Percentiles rank a stretch among this genome's conserved stretches.
phyloP scores from a whole-genome alignment of 2,888 invertebrate species.

The Drepanosiphum platanoidis region DNA sequence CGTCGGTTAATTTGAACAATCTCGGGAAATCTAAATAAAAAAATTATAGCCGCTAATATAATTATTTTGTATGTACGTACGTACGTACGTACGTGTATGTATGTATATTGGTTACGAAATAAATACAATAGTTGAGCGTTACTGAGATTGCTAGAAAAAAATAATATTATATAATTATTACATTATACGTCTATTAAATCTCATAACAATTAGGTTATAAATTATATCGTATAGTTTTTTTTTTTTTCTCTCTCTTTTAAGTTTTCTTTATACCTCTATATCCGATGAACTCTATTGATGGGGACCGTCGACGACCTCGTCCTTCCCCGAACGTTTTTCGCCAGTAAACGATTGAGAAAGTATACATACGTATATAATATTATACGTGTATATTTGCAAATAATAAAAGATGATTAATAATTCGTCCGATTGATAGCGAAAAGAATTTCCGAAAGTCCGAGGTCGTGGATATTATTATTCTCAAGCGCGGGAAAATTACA shows the following conservation, averaged over 20 bases:
- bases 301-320: not conserved
- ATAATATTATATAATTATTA: not conserved
- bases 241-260: too few species aligned
- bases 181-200: conserved; percentile 9
- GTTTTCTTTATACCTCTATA: not conserved
- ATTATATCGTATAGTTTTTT: too few species aligned
- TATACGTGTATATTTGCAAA: too few species aligned
- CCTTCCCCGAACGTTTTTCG: not conserved
- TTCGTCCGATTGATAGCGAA: not conserved
- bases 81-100: too few species aligned
- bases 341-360: too few species aligned
- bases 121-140: conserved; percentile 41
- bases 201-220: conserved; percentile 15
- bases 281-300: not conserved
- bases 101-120: not conserved
- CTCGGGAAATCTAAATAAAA: not conserved
- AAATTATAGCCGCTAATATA: not conserved
- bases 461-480: too few species aligned
- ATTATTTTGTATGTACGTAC: not conserved
- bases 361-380: too few species aligned
- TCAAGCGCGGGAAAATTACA: too few species aligned
- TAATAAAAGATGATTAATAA: too few species aligned
- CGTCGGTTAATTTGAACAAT: not conserved
- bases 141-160: not conserved
- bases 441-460: not conserved